Base-by-base conservation (phyloP, 2,888 invertebrate species). In the Ophioninae sp. region DNA sequence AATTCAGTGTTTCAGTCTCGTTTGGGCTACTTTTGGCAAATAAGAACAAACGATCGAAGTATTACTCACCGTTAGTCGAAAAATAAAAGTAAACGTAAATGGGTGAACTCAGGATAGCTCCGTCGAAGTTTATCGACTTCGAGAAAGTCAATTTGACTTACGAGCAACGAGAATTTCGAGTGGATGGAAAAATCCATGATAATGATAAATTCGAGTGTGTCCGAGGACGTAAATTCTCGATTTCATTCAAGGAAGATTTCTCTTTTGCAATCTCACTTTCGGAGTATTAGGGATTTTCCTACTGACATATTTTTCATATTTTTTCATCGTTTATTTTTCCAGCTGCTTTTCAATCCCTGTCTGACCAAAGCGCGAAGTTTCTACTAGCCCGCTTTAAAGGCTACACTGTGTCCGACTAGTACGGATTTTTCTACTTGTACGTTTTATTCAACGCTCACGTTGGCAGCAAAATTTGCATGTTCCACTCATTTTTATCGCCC, bases 1-100 rank as follows among this genome's bases (percentile, higher is more conserved):
- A 30, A 30, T n/a, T 44, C 51, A 63, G 22, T 22, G 23, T 7
- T 51, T 67, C 51, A 67, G 20, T 75, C 67, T 79, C 41, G 39
- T 44, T 44, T 51, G 67, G 22, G 65, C 51, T 72, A n/a, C 69
- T 71, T 69, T 74, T 71, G 59, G 77, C 83, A 77, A 83, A 83
- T 80, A 74, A 74, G 74, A 64, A 83, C 80, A 78, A 83, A 83
- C 59, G 80, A 83, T 83, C 56, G 83, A 61, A 44, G 67, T 77
- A 74, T 83, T 69, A 83, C 77, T 80, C 77, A 77, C 63, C 44
- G 41, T 30, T 39, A 67, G 64, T 65, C 22, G 30, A 75, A 44
- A 76, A 56, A 76, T 17, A 67, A 30, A 63, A 17, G 22, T 22
- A 59, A 17, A 61, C 30, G 63, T 22, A 39, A 6, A 61, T 39